These are phyloP conservation scores for Anguilla pacifica DNA, from an alignment of 2,797 vertebrate genomes.

Conservation along the genomic window DNA sequence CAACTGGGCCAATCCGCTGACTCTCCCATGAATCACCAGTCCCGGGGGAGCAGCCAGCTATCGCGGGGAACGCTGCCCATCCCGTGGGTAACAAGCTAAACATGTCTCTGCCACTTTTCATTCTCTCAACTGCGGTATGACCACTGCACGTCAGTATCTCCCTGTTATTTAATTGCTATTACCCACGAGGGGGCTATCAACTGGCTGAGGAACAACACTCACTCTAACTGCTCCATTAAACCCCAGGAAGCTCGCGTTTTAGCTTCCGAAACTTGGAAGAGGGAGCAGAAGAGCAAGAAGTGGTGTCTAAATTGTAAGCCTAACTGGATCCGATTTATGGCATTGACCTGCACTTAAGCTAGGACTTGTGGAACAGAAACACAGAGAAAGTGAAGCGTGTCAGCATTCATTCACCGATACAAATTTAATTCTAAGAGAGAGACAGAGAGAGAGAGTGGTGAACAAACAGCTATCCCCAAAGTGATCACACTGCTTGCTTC, in stretches of 20 bases:
- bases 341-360: background rate
- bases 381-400: background rate
- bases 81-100: background rate
- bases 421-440: constrained; percentile 5
- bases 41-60: background rate
- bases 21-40: constrained; percentile 4
- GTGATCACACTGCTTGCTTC: constrained; percentile 23
- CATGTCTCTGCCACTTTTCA: background rate
- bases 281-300: background rate
- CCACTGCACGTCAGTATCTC: background rate
- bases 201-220: constrained; percentile 5
- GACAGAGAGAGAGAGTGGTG: background rate
- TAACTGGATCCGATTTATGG: background rate
- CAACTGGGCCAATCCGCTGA: background rate
- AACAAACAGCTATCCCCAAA: background rate
- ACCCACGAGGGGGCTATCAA: background rate
- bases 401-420: constrained; percentile 8
- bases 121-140: background rate
- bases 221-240: background rate
- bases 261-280: background rate
- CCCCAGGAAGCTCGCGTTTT: background rate
- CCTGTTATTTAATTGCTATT: background rate
- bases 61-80: background rate
- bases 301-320: background rate
- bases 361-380: background rate